Base-by-base conservation (phyloP, 2,888 invertebrate species). In the Tenthredo livida region DNA sequence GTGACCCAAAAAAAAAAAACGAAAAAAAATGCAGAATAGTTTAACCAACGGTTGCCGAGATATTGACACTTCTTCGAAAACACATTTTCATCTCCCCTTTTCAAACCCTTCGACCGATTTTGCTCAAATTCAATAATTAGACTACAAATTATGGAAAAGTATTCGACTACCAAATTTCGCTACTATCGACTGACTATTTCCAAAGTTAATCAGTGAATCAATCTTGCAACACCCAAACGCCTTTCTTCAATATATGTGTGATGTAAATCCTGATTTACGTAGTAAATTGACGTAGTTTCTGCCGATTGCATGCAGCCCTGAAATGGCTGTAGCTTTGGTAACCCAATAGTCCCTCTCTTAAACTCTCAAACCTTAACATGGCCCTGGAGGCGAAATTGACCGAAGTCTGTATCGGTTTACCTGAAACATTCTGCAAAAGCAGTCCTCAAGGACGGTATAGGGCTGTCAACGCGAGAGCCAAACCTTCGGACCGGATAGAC, bases 321-420 rank as follows among this genome's bases (percentile, higher is more conserved):
- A 9, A 61, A 9, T 10, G 37, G 37, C 61, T 25, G 61, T 61
- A 61, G 61, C 61, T 21, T 21, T 6, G 17, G 84, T 85, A 84
- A 85, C 75, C 85, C 84, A 75, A 85, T 85, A 72, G 85, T 85
- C 83, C 72, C 58, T 54, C 40, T 73, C 70, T 37, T n/a, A 21
- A 50, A 33, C 17, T 54, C 47, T 58, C n/a, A 47, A 65, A 47
- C 70, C 29, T 50, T 43, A 58, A 54, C 33, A 58, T 33, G 40
- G 67, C 83, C 54, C 54, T n/a, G 10, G 2, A 89, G 85, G 87
- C 89, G 88, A 89, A 90, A 89, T 90, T 89, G 89, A 89, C 88
- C 83, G 73, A 70, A 86, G 86, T 88, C 86, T 85, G 89, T 89
- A 88, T 90, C 89, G 87, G 87, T 88, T 90, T 89, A 90, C 90